phyloP scores from a whole-genome alignment of 2,888 invertebrate genomes.

The Scelioninae gen. 2 region DNA sequence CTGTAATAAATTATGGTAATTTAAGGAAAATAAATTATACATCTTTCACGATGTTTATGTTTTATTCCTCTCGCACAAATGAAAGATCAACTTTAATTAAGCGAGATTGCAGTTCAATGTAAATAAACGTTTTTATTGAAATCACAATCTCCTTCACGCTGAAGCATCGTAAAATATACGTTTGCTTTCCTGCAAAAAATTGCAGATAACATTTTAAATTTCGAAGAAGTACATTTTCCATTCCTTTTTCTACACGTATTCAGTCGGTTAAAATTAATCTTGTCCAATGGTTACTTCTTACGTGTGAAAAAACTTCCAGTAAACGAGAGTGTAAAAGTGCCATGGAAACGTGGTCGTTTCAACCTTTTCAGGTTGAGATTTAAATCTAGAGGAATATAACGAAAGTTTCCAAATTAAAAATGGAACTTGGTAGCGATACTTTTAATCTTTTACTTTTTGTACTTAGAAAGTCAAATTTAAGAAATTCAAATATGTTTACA shows the following conservation, averaged over 20 bases:
- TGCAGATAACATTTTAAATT: not conserved
- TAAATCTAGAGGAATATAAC: constrained; percentile 2
- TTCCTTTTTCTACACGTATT: not conserved
- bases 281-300: constrained; percentile 32
- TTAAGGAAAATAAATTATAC: too few relatives aligned
- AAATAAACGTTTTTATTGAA: not conserved
- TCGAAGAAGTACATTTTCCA: not conserved
- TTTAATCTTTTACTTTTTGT: not conserved
- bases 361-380: constrained; percentile 17
- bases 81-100: constrained; percentile 1
- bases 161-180: not conserved
- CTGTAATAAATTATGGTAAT: too few relatives aligned
- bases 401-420: too few relatives aligned
- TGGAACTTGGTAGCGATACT: not conserved
- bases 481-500: too few relatives aligned
- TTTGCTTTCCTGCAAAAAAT: not conserved
- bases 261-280: constrained; percentile 30
- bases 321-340: constrained; percentile 9
- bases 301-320: constrained; percentile 6
- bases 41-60: too few relatives aligned
- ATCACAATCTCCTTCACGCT: not conserved
- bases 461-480: too few relatives aligned
- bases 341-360: constrained; percentile 22
- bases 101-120: constrained; percentile 1
- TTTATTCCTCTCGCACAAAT: not conserved